Percentiles rank a stretch among this genome's conserved stretches.
phyloP scores from a whole-genome alignment of 2,797 vertebrate genomes.

The Calcarius lapponicus region DNA sequence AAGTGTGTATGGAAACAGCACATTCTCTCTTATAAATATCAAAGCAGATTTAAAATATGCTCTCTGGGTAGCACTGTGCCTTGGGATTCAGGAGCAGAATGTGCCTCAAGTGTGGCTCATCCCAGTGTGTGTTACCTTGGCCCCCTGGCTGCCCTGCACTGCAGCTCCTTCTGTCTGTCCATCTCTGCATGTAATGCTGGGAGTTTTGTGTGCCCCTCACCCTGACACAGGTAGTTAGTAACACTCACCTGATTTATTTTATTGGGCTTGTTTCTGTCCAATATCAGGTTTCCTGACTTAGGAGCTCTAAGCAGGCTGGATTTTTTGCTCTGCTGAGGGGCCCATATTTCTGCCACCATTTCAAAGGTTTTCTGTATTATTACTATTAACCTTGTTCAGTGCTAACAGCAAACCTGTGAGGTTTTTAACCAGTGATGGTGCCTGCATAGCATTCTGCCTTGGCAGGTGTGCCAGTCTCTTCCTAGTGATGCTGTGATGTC shows the following conservation, averaged over 20 bases:
- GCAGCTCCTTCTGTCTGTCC: neutral
- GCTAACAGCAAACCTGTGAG: neutral
- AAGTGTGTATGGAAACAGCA: neutral
- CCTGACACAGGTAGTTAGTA: neutral
- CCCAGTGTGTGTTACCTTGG: neutral
- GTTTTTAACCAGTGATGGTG: neutral
- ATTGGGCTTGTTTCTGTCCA: neutral
- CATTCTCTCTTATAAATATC: neutral
- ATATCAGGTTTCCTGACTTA: neutral
- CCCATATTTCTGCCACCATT: neutral
- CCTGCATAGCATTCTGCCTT: neutral
- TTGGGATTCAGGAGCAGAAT: neutral
- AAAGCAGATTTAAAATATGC: neutral
- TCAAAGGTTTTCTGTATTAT: neutral
- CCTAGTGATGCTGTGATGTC: neutral
- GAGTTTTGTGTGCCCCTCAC: neutral
- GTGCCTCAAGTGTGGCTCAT: neutral
- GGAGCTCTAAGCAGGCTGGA: neutral
- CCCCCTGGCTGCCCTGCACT: neutral
- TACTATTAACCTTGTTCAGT: neutral
- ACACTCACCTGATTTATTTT: constrained; percentile 7
- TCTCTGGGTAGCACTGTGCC: neutral
- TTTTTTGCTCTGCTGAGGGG: neutral
- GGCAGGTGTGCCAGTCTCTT: neutral
- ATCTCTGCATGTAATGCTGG: neutral